These are phyloP conservation scores for Takifugu flavidus DNA, from an alignment of 2,113 vertebrate genomes.

Conservation along the genomic window DNA sequence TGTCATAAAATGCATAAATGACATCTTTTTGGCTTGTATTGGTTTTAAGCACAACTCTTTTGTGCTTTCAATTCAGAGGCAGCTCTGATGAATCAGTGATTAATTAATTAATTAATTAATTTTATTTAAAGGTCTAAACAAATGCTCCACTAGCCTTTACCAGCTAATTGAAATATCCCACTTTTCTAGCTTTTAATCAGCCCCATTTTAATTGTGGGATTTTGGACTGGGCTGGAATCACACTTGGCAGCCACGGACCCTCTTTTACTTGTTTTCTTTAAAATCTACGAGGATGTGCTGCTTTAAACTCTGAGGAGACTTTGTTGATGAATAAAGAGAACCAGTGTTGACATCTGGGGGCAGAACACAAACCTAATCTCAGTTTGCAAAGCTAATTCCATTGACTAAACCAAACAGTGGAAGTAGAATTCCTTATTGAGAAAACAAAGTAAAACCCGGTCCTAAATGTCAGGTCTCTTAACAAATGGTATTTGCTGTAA, in stretches of 20 bases:
- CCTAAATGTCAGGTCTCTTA: slow-evolving; percentile 36
- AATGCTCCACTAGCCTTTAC: no score
- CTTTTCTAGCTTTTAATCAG: no score
- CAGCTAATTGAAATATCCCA: no score
- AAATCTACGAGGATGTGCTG: not conserved
- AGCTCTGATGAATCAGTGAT: no score
- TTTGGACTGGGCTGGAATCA: no score
- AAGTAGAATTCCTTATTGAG: slow-evolving; percentile 26
- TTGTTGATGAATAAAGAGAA: slow-evolving; percentile 5
- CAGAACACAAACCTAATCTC: slow-evolving; percentile 18
- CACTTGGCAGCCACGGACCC: no score
- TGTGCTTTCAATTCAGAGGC: not conserved
- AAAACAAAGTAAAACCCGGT: slow-evolving; percentile 30
- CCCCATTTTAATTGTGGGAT: no score
- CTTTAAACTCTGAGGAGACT: not conserved
- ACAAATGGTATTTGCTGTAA: slow-evolving; percentile 50
- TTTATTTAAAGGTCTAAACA: no score
- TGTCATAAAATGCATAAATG: no score
- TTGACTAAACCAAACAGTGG: slow-evolving; percentile 47
- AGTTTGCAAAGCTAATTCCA: slow-evolving; percentile 37
- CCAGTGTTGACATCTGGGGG: slow-evolving; percentile 8
- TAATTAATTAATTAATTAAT: no score
- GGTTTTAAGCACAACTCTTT: not conserved
- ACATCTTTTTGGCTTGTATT: no score
- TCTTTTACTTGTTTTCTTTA: not conserved